Evolutionary conservation across 2,113 vertebrate genomes (phyloP).

Genomic region (Chaenogobius annularis): DNA sequence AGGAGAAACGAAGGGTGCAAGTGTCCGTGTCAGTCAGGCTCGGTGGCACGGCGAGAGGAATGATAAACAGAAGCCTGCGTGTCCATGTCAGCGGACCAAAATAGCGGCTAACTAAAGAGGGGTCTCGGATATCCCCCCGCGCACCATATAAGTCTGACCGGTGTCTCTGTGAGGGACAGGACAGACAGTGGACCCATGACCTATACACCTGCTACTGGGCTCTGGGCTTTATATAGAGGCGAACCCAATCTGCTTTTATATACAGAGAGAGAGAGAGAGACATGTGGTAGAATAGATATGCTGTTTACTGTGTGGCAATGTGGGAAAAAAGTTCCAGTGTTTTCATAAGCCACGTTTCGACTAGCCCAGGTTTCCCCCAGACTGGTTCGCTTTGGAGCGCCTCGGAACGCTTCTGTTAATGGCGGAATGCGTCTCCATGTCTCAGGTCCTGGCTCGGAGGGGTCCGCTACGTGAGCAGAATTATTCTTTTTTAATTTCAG

Average conservation of each 20-base stretch:
- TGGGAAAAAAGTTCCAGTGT: background rate
- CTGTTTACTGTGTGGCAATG: slow-evolving; percentile 17
- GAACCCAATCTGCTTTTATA: slow-evolving; percentile 49
- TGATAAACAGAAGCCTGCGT: slow-evolving; percentile 82
- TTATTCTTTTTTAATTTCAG: too few species aligned
- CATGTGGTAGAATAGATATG: background rate
- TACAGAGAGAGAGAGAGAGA: slow-evolving; percentile 30
- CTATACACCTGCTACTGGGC: slow-evolving; percentile 71
- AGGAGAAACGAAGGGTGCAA: slow-evolving; percentile 36
- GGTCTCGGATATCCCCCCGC: slow-evolving; percentile 62
- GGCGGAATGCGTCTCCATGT: too few species aligned
- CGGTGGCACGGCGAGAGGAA: slow-evolving; percentile 74
- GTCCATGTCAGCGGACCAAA: slow-evolving; percentile 83
- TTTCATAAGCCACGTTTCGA: background rate
- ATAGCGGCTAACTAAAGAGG: slow-evolving; percentile 79
- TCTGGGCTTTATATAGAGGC: slow-evolving; percentile 71
- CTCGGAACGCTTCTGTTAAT: too few species aligned
- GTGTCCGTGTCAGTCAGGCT: slow-evolving; percentile 60
- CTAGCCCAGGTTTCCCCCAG: too few species aligned
- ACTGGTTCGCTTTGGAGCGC: too few species aligned
- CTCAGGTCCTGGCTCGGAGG: too few species aligned
- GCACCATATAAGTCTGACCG: slow-evolving; percentile 85
- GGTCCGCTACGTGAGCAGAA: too few species aligned
- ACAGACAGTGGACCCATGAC: slow-evolving; percentile 41
- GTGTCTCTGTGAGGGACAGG: slow-evolving; percentile 40